These are phyloP conservation scores for Actinopyga echinites DNA, from an alignment of 53 echinoderm and acorn worm genomes.

Conservation along the genomic window DNA sequence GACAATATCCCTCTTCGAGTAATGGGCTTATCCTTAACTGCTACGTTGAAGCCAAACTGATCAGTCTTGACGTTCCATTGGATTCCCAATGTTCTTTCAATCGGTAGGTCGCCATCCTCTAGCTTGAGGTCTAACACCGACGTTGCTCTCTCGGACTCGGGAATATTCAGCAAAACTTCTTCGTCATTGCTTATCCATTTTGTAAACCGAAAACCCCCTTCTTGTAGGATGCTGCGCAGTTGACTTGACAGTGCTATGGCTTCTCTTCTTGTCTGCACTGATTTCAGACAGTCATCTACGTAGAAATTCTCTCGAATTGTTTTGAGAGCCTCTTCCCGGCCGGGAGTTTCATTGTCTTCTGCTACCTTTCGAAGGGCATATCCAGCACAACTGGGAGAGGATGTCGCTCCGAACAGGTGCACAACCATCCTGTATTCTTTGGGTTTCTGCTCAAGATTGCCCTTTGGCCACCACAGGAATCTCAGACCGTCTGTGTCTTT, in stretches of 20 bases:
- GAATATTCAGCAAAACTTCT: constrained; percentile 43
- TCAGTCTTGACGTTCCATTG: constrained; percentile 16
- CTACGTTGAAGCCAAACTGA: constrained; percentile 7
- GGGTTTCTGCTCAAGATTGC: constrained; percentile 19
- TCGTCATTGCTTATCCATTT: constrained; percentile 65
- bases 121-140: constrained; percentile 30
- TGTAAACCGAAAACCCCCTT: constrained; percentile 62
- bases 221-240: constrained; percentile 24
- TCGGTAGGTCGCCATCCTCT: constrained; percentile 4
- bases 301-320: constrained; percentile 46
- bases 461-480: constrained; percentile 47
- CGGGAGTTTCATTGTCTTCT: constrained; percentile 3
- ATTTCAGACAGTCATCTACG: constrained; percentile 56
- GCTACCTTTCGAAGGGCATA: constrained; percentile 55
- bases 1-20: constrained; percentile 20
- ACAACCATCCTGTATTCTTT: constrained; percentile 46
- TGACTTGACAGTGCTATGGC: constrained; percentile 32
- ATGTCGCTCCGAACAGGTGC: constrained; percentile 42
- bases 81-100: constrained; percentile 7
- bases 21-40: background rate
- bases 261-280: constrained; percentile 24
- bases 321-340: background rate
- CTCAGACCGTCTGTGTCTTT: constrained; percentile 33
- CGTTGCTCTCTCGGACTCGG: constrained; percentile 51
- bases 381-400: constrained; percentile 57